Evolutionary conservation across 2,797 vertebrate genomes (phyloP), one percentile per base, ranked within the genome.

Genomic region (Thamnophis elegans): DNA sequence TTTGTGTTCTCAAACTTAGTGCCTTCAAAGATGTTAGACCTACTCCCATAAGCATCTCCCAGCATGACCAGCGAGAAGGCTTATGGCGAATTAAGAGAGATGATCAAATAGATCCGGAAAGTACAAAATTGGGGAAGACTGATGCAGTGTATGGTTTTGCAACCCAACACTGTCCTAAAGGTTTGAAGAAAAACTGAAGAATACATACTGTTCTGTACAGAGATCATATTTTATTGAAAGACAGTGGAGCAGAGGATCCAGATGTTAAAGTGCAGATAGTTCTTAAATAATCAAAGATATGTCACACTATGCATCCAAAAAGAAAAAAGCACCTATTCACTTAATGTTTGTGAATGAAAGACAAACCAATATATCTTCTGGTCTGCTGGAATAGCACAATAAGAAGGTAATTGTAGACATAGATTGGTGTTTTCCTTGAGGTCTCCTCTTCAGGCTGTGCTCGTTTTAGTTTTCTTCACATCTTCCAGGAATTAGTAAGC

Each of bases 181-280:
- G 22, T 88, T 55, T n/a, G 14, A 54, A 59, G 9, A 78, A 82
- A 62, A 42, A 56, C 4, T 22, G 2, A 26, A 5, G 0, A 36
- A 82, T 16, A 20, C 11, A 26, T 36, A 53, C 88, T 92, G 56
- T 14, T 88, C 54, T 92, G 90, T 94, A 93, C 94, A 94, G 87
- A 92, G 60, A 91, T 94, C 92, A 90, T 88, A 58, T 92, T 96
- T 95, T 95, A 94, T 93, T 95, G 89, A 87, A 58, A 65, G 65
- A 22, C 1, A 85, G 51, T 22, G 82, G 47, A 82, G 51, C 94
- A 95, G 93, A 92, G 65, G 89, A 62, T 92, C 78, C 90, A 93
- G 92, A 94, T 92, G 87, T 88, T 91, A 93, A 94, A 96, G 94
- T 94, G 94, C 96, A 93, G 86, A 93, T 85, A 93, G 89, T 94